phyloP scores from a whole-genome alignment of 2,113 vertebrate genomes.

The Rutilus rutilus region DNA sequence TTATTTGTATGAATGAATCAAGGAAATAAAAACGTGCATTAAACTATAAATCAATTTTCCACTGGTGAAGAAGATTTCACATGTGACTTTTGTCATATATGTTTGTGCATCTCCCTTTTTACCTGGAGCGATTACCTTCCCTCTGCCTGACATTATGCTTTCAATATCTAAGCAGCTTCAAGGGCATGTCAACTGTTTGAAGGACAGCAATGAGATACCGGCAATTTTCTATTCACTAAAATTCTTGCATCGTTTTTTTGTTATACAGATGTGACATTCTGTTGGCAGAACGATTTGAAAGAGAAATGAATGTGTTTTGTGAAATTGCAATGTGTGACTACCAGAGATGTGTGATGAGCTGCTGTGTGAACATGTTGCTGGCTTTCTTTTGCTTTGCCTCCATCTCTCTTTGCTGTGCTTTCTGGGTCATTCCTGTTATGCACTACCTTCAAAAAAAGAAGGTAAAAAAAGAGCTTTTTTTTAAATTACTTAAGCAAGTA shows the following conservation, averaged over 20 bases:
- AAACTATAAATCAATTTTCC: background rate
- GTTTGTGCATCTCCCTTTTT: too few relatives aligned
- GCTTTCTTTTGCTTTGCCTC: constrained; percentile 11
- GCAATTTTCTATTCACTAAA: constrained; percentile 40
- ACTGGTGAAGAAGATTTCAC: background rate
- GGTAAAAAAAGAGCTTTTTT: too few relatives aligned
- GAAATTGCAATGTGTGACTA: constrained; percentile 7
- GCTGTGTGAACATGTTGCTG: constrained; percentile 4
- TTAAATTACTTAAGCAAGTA: too few relatives aligned
- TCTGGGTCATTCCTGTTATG: background rate
- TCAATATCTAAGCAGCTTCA: constrained; percentile 6
- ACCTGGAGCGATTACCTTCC: constrained; percentile 4
- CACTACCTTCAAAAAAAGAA: background rate
- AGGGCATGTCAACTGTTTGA: constrained; percentile 20
- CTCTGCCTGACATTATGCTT: background rate
- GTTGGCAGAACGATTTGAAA: background rate
- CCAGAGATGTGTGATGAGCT: background rate
- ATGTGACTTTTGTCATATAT: background rate
- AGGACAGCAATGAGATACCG: background rate
- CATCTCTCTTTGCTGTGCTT: background rate
- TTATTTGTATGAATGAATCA: background rate
- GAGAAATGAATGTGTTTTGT: background rate
- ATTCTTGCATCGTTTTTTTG: background rate
- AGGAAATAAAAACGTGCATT: background rate
- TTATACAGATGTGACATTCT: constrained; percentile 37